phyloP scores from a whole-genome alignment of 2,113 vertebrate species.

The Oreochromis aureus region DNA sequence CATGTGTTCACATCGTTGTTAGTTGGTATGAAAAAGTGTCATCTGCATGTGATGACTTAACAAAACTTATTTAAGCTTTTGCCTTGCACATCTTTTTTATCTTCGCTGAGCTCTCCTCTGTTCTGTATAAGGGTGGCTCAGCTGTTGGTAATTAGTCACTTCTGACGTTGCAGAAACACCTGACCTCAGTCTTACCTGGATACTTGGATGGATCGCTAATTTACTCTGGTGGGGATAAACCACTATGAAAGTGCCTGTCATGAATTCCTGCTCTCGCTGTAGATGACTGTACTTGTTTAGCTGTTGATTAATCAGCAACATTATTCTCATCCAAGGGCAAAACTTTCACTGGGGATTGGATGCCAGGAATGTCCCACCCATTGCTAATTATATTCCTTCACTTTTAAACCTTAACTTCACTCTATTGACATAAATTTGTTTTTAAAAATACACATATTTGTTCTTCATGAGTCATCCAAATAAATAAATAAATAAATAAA shows the following conservation, averaged over 20 bases:
- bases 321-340: not conserved
- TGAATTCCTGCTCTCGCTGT: not conserved
- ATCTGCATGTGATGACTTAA: not conserved
- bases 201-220: not conserved
- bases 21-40: not conserved
- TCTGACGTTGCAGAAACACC: slow-evolving; percentile 36
- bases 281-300: not conserved
- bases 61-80: not conserved
- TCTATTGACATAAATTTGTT: not conserved
- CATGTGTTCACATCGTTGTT: not conserved
- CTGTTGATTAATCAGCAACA: not conserved
- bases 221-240: slow-evolving; percentile 14
- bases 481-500: not conserved
- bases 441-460: not conserved
- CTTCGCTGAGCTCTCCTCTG: not conserved
- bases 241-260: not conserved
- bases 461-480: not conserved
- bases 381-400: not conserved
- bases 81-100: not conserved
- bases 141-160: slow-evolving; percentile 44
- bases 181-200: not conserved
- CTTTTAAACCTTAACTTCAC: not conserved
- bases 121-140: not conserved
- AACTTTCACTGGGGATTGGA: not conserved
- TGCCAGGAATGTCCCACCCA: not conserved